Base-by-base conservation (phyloP, 2,797 vertebrate genomes). In the Parambassis ranga region DNA sequence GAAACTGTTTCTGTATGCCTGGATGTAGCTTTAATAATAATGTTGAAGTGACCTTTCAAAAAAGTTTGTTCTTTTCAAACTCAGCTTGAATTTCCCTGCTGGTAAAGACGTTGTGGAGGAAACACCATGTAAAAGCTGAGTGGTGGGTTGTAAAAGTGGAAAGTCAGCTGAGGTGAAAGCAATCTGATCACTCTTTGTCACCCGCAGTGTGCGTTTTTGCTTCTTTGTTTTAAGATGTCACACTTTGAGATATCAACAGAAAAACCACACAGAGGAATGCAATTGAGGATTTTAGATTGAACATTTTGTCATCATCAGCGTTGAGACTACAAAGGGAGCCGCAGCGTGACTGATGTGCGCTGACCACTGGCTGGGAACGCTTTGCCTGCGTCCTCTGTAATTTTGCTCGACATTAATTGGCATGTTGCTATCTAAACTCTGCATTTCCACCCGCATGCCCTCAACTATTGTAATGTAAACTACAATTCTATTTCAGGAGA, bases 401-500 rank as follows among this genome's bases (percentile, higher is more conserved):
- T 85, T 85, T 79, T 18, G 31, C 60, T 43, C 4, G 50, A 66
- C 87, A 82, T 87, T 87, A 88, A 90, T 89, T 89, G 77, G 71
- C 84, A 84, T 74, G 81, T 82, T 84, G 65, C 75, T 75, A 73
- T 86, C 81, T 70, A 74, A 83, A 72, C 55, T 71, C 72, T 78
- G 75, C 60, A 57, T 81, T n/a, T 71, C 70, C 65, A 47, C 82
- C 84, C 85, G 85, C 85, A 81, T 75, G 67, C 37, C 58, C 72
- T 67, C 64, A 37, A 77, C 82, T 77, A 83, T 83, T 88, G 82
- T 76, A 84, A 85, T 68, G 56, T 82, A 88, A 84, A 83, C 85
- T 75, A 63, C 79, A 80, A 75, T 73, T 89, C 75, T 80, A 76
- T 87, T 88, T 79, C 82, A 73, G 81, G 80, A 85, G 82, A 73